Evolutionary conservation across 2,113 vertebrate species (phyloP).

Genomic region (Isichthys henryi): DNA sequence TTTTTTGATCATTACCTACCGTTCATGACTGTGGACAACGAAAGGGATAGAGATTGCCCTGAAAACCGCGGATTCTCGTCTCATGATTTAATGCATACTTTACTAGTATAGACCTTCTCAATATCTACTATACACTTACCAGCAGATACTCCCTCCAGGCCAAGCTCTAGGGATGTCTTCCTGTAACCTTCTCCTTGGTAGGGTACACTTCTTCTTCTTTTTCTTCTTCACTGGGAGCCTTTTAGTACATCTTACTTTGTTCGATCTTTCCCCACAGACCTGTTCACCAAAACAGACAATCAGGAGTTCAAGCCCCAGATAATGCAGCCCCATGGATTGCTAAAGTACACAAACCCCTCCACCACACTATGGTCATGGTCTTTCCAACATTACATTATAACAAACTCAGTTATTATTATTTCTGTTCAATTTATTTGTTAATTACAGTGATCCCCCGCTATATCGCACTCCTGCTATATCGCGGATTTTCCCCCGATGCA

Average conservation of each 20-base stretch:
- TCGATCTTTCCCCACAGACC: not conserved
- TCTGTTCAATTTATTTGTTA: not conserved
- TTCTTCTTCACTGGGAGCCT: not conserved
- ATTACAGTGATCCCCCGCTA: not conserved
- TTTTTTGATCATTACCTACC: not conserved
- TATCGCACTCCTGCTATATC: too few species aligned
- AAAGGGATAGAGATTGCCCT: not conserved
- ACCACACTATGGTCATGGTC: not conserved
- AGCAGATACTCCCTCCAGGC: not conserved
- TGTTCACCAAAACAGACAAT: not conserved
- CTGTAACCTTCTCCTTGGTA: not conserved
- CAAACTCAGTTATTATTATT: not conserved
- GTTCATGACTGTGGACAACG: not conserved
- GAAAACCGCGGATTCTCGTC: not conserved
- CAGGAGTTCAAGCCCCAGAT: not conserved
- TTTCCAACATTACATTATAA: not conserved
- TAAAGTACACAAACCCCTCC: not conserved
- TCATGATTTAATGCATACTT: not conserved
- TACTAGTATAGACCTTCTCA: not conserved
- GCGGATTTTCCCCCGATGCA: too few species aligned
- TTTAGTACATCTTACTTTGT: not conserved
- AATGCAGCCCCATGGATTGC: not conserved
- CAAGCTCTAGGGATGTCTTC: not conserved
- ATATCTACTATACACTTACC: not conserved
- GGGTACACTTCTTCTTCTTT: not conserved